phyloP scores from a whole-genome alignment of 35 echinoderm and acorn worm species.

The Chiridota heheva region DNA sequence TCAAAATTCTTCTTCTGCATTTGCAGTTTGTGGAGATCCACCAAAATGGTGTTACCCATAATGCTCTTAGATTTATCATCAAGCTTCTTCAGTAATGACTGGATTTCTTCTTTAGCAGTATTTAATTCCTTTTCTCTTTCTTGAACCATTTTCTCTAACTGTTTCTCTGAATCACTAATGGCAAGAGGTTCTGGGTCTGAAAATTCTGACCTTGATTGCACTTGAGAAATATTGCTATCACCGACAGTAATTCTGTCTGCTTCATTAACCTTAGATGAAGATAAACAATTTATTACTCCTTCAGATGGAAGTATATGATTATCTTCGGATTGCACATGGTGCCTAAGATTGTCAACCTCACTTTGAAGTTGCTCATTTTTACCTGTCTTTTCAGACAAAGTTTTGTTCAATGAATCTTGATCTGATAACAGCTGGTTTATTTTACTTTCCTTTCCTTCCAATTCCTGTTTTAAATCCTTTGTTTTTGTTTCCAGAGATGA shows the following conservation, averaged over 20 bases:
- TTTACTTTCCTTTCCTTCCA: constrained; percentile 16
- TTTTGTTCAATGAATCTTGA: constrained; percentile 18
- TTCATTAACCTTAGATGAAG: no score
- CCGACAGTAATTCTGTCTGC: constrained; percentile 31
- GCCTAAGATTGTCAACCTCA: constrained; percentile 42
- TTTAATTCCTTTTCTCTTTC: constrained; percentile 79
- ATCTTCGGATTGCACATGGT: constrained; percentile 46
- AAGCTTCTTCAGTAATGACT: constrained; percentile 51
- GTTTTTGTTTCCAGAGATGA: constrained; percentile 27
- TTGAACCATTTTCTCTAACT: constrained; percentile 84
- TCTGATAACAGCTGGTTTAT: constrained; percentile 42
- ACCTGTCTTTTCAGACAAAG: constrained; percentile 43
- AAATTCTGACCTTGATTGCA: constrained; percentile 45
- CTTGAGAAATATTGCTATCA: constrained; percentile 14
- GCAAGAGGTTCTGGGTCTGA: constrained; percentile 33
- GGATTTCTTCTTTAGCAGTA: constrained; percentile 66
- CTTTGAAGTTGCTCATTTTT: constrained; percentile 57
- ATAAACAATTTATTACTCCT: no score
- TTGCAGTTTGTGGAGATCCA: constrained; percentile 86
- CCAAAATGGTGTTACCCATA: constrained; percentile 69
- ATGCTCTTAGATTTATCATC: constrained; percentile 70
- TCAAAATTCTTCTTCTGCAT: constrained; percentile 88
- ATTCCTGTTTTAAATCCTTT: constrained; percentile 3
- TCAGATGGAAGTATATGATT: no score
- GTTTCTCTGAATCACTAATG: constrained; percentile 92